Conservation (phyloP, 2,888 invertebrate genomes). For the Mesoligia furuncula region DNA sequence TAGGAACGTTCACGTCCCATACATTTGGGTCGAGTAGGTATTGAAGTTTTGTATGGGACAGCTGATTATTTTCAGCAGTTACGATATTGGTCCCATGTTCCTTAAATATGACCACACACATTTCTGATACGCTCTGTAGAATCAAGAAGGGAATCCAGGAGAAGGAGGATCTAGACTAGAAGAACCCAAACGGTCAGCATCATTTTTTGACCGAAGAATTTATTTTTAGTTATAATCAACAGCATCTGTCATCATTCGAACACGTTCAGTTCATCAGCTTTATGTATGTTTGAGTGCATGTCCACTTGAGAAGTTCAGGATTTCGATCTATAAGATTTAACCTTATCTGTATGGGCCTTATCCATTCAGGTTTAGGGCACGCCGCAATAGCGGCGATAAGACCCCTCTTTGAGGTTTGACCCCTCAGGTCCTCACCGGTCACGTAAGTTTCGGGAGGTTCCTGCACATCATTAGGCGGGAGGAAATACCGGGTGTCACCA, state of each 20-base stretch:
- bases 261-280: neutral
- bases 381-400: no score
- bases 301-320: neutral
- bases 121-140: neutral
- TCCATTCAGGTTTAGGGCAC: neutral
- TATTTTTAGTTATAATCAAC: neutral
- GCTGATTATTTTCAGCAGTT: no score
- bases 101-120: neutral
- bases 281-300: neutral
- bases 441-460: no score
- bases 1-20: no score
- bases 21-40: no score
- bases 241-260: neutral
- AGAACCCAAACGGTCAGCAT: neutral
- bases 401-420: no score
- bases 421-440: no score
- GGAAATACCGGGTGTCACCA: no score
- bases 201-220: no score
- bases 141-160: neutral
- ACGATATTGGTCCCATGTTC: no score
- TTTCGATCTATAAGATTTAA: constrained; percentile 23
- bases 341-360: neutral
- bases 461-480: no score
- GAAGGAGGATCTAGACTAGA: neutral
- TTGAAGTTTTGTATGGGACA: no score